These are phyloP conservation scores for Glaucomys volans DNA, from an alignment of 2,113 vertebrate species.

Conservation along the genomic window DNA sequence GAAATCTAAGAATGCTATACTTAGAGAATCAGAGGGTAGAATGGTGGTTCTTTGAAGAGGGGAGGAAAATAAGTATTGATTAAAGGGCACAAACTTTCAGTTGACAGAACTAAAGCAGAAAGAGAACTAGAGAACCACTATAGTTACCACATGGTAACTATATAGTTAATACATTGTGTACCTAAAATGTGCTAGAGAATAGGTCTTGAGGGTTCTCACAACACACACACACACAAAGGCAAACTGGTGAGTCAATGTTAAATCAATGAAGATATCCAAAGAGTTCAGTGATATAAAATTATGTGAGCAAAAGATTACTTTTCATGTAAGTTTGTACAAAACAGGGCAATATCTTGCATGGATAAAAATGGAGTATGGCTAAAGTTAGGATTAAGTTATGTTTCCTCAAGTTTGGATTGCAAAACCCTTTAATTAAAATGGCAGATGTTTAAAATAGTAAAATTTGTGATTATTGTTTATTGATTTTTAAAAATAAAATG, in stretches of 20 bases:
- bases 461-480: not conserved
- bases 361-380: not conserved
- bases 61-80: not conserved
- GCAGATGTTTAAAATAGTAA: not conserved
- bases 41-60: not conserved
- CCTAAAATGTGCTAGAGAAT: not conserved
- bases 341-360: not conserved
- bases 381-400: not conserved
- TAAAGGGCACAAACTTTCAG: not conserved
- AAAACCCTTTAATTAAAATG: not conserved
- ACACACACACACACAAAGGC: not conserved
- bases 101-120: not conserved
- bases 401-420: not conserved
- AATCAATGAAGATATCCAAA: not conserved
- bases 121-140: not conserved
- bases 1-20: not conserved
- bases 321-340: not conserved
- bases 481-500: not conserved
- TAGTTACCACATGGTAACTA: not conserved
- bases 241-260: not conserved
- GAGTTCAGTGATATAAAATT: not conserved
- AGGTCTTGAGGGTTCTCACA: not conserved
- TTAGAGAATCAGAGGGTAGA: not conserved
- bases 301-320: rapidly evolving
- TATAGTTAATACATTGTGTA: not conserved